Base-by-base conservation (phyloP, 2,113 vertebrate species). In the Paraplagusia blochii region DNA sequence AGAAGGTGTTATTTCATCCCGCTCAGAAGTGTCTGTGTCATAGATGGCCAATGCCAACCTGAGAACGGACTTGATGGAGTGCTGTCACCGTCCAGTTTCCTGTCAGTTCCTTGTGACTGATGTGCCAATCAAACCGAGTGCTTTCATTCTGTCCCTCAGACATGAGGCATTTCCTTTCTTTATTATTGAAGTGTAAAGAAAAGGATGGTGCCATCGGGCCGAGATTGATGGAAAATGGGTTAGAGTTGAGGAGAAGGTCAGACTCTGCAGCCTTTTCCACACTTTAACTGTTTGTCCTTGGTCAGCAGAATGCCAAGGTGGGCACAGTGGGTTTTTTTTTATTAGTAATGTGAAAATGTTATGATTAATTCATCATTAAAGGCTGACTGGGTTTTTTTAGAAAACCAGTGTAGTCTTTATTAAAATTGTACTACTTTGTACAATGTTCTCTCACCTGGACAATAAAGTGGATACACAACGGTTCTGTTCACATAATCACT, bases 31-130 rank as follows among this genome's bases (percentile, higher is more conserved):
- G 66, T 73, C 58, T 70, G 36, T 62, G 58, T 66, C 49, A 18
- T 14, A 58, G 50, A 44, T 64, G 62, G 36, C 44, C 16, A 59
- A 18, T 39, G 15, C 2, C 13, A 34, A 0, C 1, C 54, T 53
- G 53, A 62, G 48, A 65, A 66, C 22, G 17, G 65, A 46, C 40
- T 47, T 66, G 53, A 72, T 46, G 65, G 69, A 84, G 44, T 15
- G 39, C 72, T 74, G 74, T 72, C 77, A 70, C 63, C 71, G 57
- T 66, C 50, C 14, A 17, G 52, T 45, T 44, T 68, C 58, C 58
- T 73, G 63, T 79, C 76, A 48, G 29, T 50, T 55, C 54, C 9
- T 1, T 13, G 61, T 79, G 52, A 66, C 49, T 63, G 58, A 74
- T 71, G 13, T 54, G 63, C 58, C 76, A 66, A 47, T 68, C 75